Percentiles rank a stretch among this genome's conserved stretches.
These are phyloP conservation scores for Urocynchramus pylzowi DNA, from an alignment of 2,113 vertebrate species.

Conservation along the genomic window DNA sequence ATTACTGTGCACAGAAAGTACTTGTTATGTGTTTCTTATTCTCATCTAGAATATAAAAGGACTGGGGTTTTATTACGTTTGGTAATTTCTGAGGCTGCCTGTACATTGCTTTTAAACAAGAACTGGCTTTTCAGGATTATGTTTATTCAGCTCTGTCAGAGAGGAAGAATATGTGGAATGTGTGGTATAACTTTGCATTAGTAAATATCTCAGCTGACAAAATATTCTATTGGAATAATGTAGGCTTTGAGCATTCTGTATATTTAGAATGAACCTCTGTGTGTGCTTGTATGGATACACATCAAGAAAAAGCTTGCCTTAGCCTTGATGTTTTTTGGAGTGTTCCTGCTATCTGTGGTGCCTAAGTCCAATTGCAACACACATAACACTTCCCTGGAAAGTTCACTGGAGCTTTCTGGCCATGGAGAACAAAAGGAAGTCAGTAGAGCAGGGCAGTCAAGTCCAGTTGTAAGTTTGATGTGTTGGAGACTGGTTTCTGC, in stretches of 20 bases:
- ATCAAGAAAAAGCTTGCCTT: neutral
- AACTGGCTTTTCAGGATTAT: neutral
- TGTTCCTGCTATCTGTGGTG: neutral
- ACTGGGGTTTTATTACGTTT: neutral
- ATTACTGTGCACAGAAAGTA: neutral
- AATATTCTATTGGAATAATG: neutral
- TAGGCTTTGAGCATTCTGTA: neutral
- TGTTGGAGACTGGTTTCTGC: neutral
- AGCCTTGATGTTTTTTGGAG: neutral
- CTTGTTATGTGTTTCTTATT: neutral
- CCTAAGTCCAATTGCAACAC: neutral
- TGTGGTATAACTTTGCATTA: neutral
- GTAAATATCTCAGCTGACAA: neutral
- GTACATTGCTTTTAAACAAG: neutral
- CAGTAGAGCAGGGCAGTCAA: neutral
- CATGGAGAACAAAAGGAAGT: neutral
- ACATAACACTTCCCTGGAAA: neutral
- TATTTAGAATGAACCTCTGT: neutral
- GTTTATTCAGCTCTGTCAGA: neutral
- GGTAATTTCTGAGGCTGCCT: neutral
- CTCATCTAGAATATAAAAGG: neutral
- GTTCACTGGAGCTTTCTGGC: neutral
- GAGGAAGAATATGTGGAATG: neutral
- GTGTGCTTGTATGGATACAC: rapidly evolving
- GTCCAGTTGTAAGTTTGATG: neutral